Evolutionary conservation across 1,140 invertebrate genomes (phyloP), one percentile per base, ranked within the genome.

Genomic region (Sycobia sp.): DNA sequence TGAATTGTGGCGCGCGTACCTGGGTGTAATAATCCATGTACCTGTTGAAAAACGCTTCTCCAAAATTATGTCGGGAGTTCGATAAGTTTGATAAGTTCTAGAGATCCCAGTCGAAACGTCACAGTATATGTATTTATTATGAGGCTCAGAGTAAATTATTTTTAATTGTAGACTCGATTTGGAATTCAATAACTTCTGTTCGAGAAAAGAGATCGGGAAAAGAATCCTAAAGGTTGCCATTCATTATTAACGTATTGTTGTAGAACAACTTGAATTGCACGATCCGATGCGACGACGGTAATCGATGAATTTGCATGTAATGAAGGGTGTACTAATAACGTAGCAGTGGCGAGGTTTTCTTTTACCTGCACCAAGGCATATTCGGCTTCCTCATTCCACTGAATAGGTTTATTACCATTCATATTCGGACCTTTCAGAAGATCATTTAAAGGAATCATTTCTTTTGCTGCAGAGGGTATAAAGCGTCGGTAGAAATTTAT

Each of bases 191-290:
- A 51, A 11, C 7, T 9, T 11, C 5, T 14, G n/a, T 14, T n/a
- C n/a, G n/a, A n/a, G n/a, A n/a, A n/a, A n/a, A n/a, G n/a, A 64
- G 38, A 25, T 64, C 32, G 11, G 43, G 11, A 20, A 14, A 38
- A 11, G 36, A 38, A 8, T 14, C 7, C 7, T 8, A 38, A 14
- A 3, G 36, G 36, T 38, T 38, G 3, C 14, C 36, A 38, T 14
- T 38, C 3, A 4, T 14, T 14, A 13, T 38, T 38, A 11, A 38
- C 3, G 7, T 38, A 10, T 38, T 38, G 36, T n/a, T 38, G 14
- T 4, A 38, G 14, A 38, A 14, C 14, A 14, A 13, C 36, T 11
- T 13, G 7, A 14, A 38, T 14, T 8, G 3, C 14, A 11, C 14
- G 36, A 14, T 38, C 36, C 7, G 36, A 38, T 14, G 36, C 36